phyloP scores from a whole-genome alignment of 2,888 invertebrate genomes.

The Parthenolecanium corni region DNA sequence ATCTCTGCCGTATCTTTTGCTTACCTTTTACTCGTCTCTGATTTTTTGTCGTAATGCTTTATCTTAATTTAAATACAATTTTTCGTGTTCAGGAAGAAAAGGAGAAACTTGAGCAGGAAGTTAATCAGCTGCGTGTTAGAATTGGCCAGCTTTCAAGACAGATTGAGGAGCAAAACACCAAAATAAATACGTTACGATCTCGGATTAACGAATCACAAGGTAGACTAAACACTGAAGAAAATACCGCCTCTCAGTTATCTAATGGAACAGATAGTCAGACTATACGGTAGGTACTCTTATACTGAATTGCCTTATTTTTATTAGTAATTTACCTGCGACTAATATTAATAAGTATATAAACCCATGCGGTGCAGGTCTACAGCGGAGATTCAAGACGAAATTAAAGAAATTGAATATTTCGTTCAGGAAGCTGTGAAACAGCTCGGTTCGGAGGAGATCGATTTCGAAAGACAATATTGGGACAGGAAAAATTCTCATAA shows the following conservation, averaged over 20 bases:
- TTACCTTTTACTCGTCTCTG: too few relatives aligned
- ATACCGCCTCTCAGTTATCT: neutral
- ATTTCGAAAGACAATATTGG: neutral
- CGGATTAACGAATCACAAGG: neutral
- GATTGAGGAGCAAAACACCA: neutral
- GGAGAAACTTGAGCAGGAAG: neutral
- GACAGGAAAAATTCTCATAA: neutral
- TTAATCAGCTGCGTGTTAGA: neutral
- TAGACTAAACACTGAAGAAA: neutral
- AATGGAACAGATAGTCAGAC: neutral
- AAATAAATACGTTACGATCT: neutral
- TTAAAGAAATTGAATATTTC: neutral
- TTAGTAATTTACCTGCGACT: neutral
- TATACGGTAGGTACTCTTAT: too few relatives aligned
- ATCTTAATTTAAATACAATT: too few relatives aligned
- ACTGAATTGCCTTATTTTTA: too few relatives aligned
- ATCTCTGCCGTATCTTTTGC: too few relatives aligned
- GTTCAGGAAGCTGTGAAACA: conserved; percentile 4
- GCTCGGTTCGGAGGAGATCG: neutral
- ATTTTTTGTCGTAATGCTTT: too few relatives aligned
- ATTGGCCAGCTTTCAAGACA: neutral
- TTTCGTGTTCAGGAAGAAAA: neutral
- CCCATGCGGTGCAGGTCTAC: neutral
- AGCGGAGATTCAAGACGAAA: neutral
- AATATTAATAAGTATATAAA: neutral